Base-by-base conservation (phyloP, 2,797 vertebrate species). In the Sparus aurata region DNA sequence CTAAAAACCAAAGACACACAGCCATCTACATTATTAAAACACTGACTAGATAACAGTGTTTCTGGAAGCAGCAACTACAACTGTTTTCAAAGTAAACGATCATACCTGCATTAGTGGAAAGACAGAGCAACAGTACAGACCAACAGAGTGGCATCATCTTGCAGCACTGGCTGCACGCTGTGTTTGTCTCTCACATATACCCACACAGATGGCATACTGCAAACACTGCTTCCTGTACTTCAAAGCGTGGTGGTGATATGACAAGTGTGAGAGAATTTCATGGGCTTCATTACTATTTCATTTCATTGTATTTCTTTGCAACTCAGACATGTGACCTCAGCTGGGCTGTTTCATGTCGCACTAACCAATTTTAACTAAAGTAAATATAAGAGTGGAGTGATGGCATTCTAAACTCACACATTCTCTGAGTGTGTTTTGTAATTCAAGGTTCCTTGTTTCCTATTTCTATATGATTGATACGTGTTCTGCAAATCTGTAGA, bases 61-160 rank as follows among this genome's bases (percentile, higher is more conserved):
- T 27, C 16, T 27, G n/a, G 12, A 69, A 69, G 34, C 43, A 41
- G 12, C 1, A 49, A 49, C 8, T 46, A 20, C 46, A 63, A 16
- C 46, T 52, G 4, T 10, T 68, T 34, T 25, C 25, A 46, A 53
- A 41, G n/a, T 5, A 25, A 79, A 66, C 4, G 0, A 2, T 55
- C 25, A 0, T 83, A 89, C 87, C 80, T 69, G 84, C 75, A 30
- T 4, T 55, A 22, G 38, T 27, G 64, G 53, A 81, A 27, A 81
- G 23, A 41, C 61, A 82, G 23, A 89, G 41, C 38, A 79, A 34
- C 25, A 87, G 45, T 3, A 64, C 2, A 25, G 9, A 30, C 58
- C 53, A 80, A 9, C 15, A 15, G 6, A 67, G 25, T 0, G n/a
- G 43, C 69, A 52, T 41, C 82, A 85, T 91, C 25, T 30, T 75